phyloP scores from a whole-genome alignment of 2,797 vertebrate genomes.

The Phrynocephalus forsythii region DNA sequence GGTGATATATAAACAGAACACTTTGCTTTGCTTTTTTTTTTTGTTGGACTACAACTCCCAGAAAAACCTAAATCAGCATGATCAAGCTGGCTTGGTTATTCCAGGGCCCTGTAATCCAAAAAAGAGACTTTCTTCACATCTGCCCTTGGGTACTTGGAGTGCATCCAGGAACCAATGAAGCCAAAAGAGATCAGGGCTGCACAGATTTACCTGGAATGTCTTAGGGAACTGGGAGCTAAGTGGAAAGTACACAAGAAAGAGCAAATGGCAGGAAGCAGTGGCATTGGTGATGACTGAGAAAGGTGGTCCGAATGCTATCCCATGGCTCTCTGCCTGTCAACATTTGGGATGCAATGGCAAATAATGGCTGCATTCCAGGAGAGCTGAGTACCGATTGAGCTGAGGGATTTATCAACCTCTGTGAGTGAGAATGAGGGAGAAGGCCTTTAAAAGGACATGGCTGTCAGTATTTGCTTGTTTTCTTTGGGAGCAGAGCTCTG shows the following conservation, averaged over 20 bases:
- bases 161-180: too few relatives aligned
- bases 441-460: slow-evolving; percentile 68
- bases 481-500: slow-evolving; percentile 67
- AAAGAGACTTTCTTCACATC: too few relatives aligned
- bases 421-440: slow-evolving; percentile 65
- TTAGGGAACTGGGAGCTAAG: too few relatives aligned
- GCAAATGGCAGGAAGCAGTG: slow-evolving; percentile 2
- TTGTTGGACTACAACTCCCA: too few relatives aligned
- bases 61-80: too few relatives aligned
- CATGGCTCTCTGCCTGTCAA: slow-evolving; percentile 48
- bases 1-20: too few relatives aligned
- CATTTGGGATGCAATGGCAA: slow-evolving; percentile 54
- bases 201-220: too few relatives aligned
- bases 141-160: too few relatives aligned
- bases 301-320: slow-evolving; percentile 20
- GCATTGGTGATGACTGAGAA: slow-evolving; percentile 2
- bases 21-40: too few relatives aligned
- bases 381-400: slow-evolving; percentile 61
- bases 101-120: too few relatives aligned
- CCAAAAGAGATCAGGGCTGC: too few relatives aligned
- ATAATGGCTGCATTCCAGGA: slow-evolving; percentile 60
- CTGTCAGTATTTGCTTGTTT: slow-evolving; percentile 74
- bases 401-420: slow-evolving; percentile 73
- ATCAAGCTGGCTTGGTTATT: too few relatives aligned
- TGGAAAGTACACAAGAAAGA: background rate